These are phyloP conservation scores for Azorinus chamasolen DNA, from an alignment of 2,888 invertebrate genomes.

Conservation along the genomic window DNA sequence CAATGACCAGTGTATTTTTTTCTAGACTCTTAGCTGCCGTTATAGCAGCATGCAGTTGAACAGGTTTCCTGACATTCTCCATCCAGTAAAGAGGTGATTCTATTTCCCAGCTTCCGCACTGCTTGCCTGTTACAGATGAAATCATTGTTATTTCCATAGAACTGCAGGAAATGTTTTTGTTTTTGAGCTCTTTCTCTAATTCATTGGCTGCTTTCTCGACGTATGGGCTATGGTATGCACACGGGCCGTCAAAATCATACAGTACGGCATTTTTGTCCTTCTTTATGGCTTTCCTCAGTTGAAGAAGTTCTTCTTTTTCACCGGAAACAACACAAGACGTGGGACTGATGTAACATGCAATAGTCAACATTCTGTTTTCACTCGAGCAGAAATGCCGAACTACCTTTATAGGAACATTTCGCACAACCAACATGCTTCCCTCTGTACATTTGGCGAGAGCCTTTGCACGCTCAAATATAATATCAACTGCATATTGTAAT, in stretches of 20 bases:
- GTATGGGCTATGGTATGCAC: constrained; percentile 67
- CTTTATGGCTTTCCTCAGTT: constrained; percentile 42
- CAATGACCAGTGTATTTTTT: constrained; percentile 63
- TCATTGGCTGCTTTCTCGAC: constrained; percentile 40
- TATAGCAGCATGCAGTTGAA: constrained; percentile 65
- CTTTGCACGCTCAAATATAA: constrained; percentile 57
- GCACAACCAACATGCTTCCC: constrained; percentile 62
- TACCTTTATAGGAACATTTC: constrained; percentile 24
- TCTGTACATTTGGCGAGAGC: constrained; percentile 36
- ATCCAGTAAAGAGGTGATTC: constrained; percentile 65
- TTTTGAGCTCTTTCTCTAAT: constrained; percentile 29
- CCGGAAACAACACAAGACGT: constrained; percentile 66
- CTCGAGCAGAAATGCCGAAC: constrained; percentile 29
- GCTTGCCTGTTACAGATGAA: constrained; percentile 42
- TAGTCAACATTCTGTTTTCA: constrained; percentile 19
- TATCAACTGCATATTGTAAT: constrained; percentile 54
- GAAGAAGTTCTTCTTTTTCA: constrained; percentile 40
- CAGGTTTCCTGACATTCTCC: constrained; percentile 67
- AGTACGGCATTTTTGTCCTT: constrained; percentile 7
- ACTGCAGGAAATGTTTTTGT: background rate
- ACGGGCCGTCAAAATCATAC: constrained; percentile 26
- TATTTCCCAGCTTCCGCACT: no score
- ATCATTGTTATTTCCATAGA: constrained; percentile 3
- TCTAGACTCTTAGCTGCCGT: constrained; percentile 18
- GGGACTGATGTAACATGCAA: constrained; percentile 66